phyloP scores from a whole-genome alignment of 2,888 invertebrate species.

The Omphaloscelis lunosa region DNA sequence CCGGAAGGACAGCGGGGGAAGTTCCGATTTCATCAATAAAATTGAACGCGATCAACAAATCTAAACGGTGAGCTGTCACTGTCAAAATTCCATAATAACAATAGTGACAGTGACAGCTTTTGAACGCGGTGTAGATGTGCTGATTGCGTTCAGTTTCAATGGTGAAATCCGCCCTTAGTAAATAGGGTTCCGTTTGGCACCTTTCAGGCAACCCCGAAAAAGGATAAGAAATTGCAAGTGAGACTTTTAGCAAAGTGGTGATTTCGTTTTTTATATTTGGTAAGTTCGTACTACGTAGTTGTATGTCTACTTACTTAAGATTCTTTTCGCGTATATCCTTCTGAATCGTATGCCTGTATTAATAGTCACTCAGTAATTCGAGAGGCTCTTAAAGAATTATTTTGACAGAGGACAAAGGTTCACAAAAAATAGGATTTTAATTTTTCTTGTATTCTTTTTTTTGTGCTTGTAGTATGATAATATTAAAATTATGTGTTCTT shows the following conservation, averaged over 20 bases:
- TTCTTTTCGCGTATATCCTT: neutral
- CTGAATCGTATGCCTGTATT: neutral
- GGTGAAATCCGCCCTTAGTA: too few species aligned
- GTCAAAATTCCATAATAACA: too few species aligned
- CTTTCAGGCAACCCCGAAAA: too few species aligned
- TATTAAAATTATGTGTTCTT: neutral
- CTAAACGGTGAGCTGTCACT: too few species aligned
- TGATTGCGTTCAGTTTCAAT: too few species aligned
- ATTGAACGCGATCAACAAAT: too few species aligned
- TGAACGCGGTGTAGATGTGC: too few species aligned
- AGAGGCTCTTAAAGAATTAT: neutral
- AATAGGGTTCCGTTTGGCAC: too few species aligned
- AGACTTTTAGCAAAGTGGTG: too few species aligned
- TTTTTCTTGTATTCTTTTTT: neutral
- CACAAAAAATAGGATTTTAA: neutral
- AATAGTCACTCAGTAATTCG: neutral
- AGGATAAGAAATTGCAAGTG: neutral
- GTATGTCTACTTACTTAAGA: neutral
- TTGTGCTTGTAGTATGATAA: neutral
- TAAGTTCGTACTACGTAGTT: neutral
- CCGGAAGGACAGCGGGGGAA: too few species aligned
- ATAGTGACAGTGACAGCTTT: too few species aligned
- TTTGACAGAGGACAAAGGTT: neutral
- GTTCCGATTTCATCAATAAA: too few species aligned
- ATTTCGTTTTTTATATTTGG: neutral